These are phyloP conservation scores for Gorsachius goisagi DNA, from an alignment of 2,113 vertebrate species.

Conservation along the genomic window DNA sequence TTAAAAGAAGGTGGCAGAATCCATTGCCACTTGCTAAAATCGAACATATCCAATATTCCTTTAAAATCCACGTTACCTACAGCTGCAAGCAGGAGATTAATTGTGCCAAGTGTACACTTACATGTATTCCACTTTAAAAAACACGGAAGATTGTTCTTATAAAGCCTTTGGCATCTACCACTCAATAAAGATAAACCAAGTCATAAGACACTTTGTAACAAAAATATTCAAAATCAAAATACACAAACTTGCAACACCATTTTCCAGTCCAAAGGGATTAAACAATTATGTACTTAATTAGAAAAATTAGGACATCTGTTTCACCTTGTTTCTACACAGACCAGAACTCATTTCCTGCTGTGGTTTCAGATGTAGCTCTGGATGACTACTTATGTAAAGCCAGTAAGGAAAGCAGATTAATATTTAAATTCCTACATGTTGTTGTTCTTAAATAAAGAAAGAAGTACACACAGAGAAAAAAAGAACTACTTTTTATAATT, in stretches of 20 bases:
- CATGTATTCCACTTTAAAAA: not conserved
- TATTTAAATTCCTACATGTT: not conserved
- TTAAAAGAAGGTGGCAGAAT: not conserved
- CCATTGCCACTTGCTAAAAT: not conserved
- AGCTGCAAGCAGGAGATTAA: not conserved
- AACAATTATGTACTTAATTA: constrained; percentile 17
- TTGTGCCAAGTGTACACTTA: not conserved
- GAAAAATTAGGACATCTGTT: constrained; percentile 1
- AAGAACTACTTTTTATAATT: not conserved
- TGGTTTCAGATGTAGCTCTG: not conserved
- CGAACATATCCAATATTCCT: not conserved
- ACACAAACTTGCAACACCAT: not conserved
- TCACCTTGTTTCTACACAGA: not conserved
- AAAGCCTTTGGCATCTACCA: not conserved
- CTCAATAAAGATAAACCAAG: not conserved
- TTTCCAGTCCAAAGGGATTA: not conserved
- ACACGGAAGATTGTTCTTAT: not conserved
- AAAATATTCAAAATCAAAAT: constrained; percentile 1
- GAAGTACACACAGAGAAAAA: not conserved
- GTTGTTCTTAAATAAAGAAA: not conserved
- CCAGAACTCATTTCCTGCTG: not conserved
- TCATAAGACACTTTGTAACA: not conserved
- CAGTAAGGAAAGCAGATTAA: not conserved
- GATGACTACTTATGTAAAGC: not conserved
- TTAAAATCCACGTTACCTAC: not conserved